Evolutionary conservation across 2,797 vertebrate species (phyloP).

Genomic region (Epinephelus awoara): DNA sequence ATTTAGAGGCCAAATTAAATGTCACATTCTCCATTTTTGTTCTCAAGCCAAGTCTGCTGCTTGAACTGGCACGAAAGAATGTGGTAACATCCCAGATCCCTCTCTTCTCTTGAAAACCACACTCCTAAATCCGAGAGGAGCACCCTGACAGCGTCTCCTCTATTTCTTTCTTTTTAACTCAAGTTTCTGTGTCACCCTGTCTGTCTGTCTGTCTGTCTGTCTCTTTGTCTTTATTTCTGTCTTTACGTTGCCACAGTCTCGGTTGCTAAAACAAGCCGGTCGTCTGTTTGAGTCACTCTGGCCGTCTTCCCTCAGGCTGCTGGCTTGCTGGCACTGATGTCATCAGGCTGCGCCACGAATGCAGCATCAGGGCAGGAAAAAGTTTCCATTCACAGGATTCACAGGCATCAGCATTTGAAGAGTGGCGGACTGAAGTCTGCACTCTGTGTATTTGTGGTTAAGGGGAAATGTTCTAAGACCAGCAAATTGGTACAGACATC

Average conservation of each 20-base stretch:
- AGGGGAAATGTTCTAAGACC: conserved; percentile 13
- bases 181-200: neutral
- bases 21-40: conserved; percentile 40
- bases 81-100: conserved; percentile 20
- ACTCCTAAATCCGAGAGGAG: conserved; percentile 11
- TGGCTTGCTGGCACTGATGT: conserved; percentile 52
- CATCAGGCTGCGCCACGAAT: conserved; percentile 49
- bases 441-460: neutral
- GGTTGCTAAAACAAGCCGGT: conserved; percentile 41
- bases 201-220: neutral
- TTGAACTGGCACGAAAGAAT: conserved; percentile 34
- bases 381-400: conserved; percentile 47
- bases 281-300: conserved; percentile 56
- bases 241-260: neutral
- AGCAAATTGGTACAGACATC: neutral
- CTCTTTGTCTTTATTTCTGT: neutral
- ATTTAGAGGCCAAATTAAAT: conserved; percentile 50
- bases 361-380: conserved; percentile 39
- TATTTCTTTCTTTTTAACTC: neutral
- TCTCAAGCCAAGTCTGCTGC: conserved; percentile 31
- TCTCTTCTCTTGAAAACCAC: conserved; percentile 13
- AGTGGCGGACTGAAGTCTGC: conserved; percentile 16
- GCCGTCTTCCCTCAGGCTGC: conserved; percentile 32
- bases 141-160: neutral
- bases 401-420: conserved; percentile 35